Evolutionary conservation across 2,113 vertebrate species (phyloP).

Genomic region (Cheirogaleus medius): DNA sequence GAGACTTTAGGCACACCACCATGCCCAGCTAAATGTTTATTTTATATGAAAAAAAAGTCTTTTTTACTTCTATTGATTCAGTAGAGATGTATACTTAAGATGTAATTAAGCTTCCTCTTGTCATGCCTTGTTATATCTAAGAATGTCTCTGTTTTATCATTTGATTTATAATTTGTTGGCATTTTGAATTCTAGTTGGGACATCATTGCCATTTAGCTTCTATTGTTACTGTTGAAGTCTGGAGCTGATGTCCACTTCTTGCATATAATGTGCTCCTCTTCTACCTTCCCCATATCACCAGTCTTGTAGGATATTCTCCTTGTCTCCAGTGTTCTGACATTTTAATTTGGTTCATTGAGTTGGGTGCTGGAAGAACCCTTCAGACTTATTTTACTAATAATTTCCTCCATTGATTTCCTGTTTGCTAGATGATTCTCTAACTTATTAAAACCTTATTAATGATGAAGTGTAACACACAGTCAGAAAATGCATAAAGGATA

Average conservation of each 20-base stretch:
- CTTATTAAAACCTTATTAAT: neutral
- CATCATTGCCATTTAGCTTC: neutral
- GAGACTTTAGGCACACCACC: neutral
- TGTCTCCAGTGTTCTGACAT: neutral
- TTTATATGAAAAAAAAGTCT: neutral
- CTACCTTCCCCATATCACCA: neutral
- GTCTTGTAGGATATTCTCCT: neutral
- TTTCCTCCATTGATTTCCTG: neutral
- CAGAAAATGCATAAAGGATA: neutral
- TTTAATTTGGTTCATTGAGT: constrained; percentile 6
- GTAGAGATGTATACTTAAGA: neutral
- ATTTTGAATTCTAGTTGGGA: neutral
- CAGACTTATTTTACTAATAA: constrained; percentile 28
- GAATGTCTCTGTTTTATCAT: neutral
- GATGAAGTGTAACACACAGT: neutral
- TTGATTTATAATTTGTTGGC: neutral
- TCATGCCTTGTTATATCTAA: neutral
- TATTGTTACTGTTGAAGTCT: constrained; percentile 9
- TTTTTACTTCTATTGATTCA: neutral
- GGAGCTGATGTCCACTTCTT: neutral
- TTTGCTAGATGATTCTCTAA: neutral
- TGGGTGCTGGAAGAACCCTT: neutral
- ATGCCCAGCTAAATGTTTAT: neutral
- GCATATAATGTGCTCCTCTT: neutral
- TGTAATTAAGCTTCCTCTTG: neutral